Base-by-base conservation (phyloP, 2,797 vertebrate genomes). In the Gymnopithys bicolor region DNA sequence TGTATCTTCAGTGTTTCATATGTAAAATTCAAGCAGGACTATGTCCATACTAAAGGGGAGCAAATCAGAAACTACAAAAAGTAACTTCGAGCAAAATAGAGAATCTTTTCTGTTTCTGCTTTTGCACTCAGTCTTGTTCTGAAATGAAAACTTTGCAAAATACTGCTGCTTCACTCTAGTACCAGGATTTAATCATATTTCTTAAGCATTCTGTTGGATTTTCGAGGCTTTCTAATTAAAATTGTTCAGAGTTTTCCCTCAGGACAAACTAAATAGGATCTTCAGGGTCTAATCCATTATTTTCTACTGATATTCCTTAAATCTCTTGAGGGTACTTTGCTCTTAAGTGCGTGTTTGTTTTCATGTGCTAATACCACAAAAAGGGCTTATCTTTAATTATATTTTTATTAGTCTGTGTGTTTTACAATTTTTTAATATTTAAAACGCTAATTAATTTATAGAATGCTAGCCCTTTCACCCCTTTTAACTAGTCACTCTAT, bases 151-250 rank as follows among this genome's bases (percentile, higher is more conserved):
- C 48, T 73, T 70, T 64, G 19, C 75, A 64, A 77, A 91, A 67
- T 92, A 67, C 10, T 76, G 18, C 27, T 85, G 18, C 27, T 85
- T 89, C 33, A 37, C 4, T 81, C 24, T 77, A 19, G 11, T 79
- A 24, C 49, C n/a, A 88, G 59, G 53, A 66, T 86, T 87, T 91
- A 84, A 91, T 82, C 51, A 74, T 78, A 74, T 89, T 95, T 48
- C 33, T 94, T 81, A 78, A 87, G 78, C 37, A 64, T 39, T 84
- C 37, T 45, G n/a, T 16, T 89, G 79, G 60, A 83, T 90, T 95
- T 95, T 81, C 63, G 68, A 84, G 73, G 81, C 21, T 90, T 95
- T 88, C 52, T 87, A 68, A 92, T 89, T 71, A 84, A 95, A 91
- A 84, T 70, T 87, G 9, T 84, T 89, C 48, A 41, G 46, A 80